Percentiles rank a stretch among this genome's conserved stretches.
These are phyloP conservation scores for Stegastes partitus DNA, from an alignment of 2,113 vertebrate species.

Conservation along the genomic window DNA sequence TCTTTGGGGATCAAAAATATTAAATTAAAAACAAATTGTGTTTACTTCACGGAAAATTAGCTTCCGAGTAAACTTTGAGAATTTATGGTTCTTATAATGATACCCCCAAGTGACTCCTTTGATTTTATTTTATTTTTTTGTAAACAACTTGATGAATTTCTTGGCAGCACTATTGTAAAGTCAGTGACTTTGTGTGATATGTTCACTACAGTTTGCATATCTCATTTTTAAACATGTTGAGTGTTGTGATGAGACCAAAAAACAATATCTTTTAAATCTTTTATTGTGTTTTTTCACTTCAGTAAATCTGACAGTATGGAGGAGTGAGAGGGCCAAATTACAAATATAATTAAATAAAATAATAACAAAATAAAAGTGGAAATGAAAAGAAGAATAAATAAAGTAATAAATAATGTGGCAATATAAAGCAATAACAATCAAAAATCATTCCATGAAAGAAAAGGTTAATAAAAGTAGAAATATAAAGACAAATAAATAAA, in stretches of 20 bases:
- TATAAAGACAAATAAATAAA: no score
- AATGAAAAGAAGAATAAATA: no score
- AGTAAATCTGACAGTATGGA: background rate
- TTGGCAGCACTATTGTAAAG: background rate
- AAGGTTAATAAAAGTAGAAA: no score
- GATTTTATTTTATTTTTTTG: background rate
- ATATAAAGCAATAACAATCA: no score
- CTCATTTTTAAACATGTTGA: background rate
- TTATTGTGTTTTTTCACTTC: constrained; percentile 15
- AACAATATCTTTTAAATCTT: constrained; percentile 8
- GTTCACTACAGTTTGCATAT: background rate
- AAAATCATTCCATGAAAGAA: no score
- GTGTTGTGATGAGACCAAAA: background rate
- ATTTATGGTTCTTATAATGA: constrained; percentile 18
- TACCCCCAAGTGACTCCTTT: background rate
- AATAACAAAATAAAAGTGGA: no score
- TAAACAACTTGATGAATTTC: background rate
- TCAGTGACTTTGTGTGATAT: constrained; percentile 11
- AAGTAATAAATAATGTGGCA: no score
- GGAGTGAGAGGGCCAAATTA: no score
- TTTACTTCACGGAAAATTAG: constrained; percentile 15
- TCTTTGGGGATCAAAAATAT: constrained; percentile 26
- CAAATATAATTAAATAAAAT: no score
- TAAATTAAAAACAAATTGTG: background rate
- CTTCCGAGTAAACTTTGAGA: constrained; percentile 6